Evolutionary conservation across 2,888 invertebrate genomes (phyloP).

Genomic region (Acrobasis repandana): DNA sequence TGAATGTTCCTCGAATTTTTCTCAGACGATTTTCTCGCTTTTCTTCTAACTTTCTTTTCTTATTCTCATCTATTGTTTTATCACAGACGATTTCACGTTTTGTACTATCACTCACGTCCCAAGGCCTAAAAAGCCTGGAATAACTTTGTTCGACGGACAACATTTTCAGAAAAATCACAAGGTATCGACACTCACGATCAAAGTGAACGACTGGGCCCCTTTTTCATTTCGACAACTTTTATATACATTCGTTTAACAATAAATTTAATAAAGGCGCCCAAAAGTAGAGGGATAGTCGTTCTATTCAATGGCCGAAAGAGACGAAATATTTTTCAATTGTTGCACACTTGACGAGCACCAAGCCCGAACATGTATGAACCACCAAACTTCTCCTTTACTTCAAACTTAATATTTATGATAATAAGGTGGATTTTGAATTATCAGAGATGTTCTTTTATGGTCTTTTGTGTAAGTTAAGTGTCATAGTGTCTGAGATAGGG

Average conservation of each 20-base stretch:
- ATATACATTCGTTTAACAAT: constrained; percentile 81
- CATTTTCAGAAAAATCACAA: constrained; percentile 47
- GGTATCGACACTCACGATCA: constrained; percentile 57
- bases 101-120: constrained; percentile 78
- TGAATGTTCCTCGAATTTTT: constrained; percentile 73
- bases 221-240: constrained; percentile 77
- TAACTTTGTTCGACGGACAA: constrained; percentile 65
- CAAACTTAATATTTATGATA: constrained; percentile 32
- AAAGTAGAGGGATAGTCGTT: constrained; percentile 70
- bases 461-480: constrained; percentile 42
- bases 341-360: constrained; percentile 65
- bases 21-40: constrained; percentile 69
- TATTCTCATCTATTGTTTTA: constrained; percentile 44
- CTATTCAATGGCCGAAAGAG: constrained; percentile 78
- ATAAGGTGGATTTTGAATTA: constrained; percentile 16
- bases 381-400: constrained; percentile 27
- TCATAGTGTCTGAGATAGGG: constrained; percentile 78
- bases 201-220: constrained; percentile 70
- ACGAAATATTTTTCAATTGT: constrained; percentile 82
- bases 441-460: constrained; percentile 34
- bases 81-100: constrained; percentile 38
- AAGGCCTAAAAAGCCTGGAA: constrained; percentile 84
- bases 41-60: constrained; percentile 54
- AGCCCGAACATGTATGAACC: constrained; percentile 39
- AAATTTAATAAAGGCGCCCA: constrained; percentile 78